A percentile compares a stretch with the other conserved stretches of the same genome.
phyloP scores from a whole-genome alignment of 2,888 invertebrate genomes.

The Harpalus rubripes region DNA sequence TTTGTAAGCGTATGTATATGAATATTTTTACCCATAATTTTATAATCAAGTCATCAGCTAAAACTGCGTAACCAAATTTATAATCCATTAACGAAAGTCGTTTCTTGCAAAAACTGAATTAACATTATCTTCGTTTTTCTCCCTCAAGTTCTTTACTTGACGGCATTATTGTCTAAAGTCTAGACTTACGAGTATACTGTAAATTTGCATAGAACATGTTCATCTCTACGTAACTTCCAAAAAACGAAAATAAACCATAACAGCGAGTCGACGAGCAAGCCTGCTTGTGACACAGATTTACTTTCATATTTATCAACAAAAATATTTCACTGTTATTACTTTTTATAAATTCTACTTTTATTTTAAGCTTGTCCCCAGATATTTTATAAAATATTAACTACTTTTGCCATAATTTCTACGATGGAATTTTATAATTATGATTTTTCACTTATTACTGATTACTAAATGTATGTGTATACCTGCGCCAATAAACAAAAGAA shows the following conservation, averaged over 20 bases:
- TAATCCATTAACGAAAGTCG: too few species aligned
- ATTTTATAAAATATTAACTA: constrained; percentile 1
- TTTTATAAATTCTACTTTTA: constrained; percentile 49
- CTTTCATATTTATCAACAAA: constrained; percentile 58
- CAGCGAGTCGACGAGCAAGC: constrained; percentile 21
- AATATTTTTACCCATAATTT: too few species aligned
- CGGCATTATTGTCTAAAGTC: too few species aligned
- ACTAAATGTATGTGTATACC: too few species aligned
- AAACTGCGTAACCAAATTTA: too few species aligned
- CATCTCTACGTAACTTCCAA: constrained; percentile 31
- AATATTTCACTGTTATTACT: constrained; percentile 58
- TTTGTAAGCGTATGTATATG: too few species aligned
- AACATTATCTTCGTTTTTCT: too few species aligned
- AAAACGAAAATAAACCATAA: constrained; percentile 60
- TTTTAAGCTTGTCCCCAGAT: neutral
- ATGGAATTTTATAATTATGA: neutral
- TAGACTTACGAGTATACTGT: constrained; percentile 8
- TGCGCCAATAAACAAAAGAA: neutral
- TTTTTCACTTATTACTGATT: neutral
- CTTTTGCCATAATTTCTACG: neutral
- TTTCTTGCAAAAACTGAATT: too few species aligned
- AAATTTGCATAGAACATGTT: constrained; percentile 58
- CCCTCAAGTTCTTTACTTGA: too few species aligned
- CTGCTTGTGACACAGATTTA: constrained; percentile 57
- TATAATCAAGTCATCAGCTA: too few species aligned